Base-by-base conservation (phyloP, 2,888 invertebrate species). In the Digitonthophagus gazella region DNA sequence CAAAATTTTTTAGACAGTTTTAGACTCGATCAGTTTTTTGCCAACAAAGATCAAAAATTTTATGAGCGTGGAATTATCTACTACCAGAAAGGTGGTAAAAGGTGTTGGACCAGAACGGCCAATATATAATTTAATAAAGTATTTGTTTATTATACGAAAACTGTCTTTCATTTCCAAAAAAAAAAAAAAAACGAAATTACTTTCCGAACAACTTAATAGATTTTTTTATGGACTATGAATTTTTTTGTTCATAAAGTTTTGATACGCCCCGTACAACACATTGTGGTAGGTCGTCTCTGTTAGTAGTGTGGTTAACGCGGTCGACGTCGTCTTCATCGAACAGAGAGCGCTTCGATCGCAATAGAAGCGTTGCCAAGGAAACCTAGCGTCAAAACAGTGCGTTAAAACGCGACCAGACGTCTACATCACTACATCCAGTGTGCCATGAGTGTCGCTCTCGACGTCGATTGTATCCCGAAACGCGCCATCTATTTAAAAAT, bases 301-400 rank as follows among this genome's bases (percentile, higher is more conserved):
- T 44, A 44, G 8, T 44, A 8, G 28, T 44, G 28, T 44, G 28
- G 28, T 44, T 44, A 44, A 44, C 18, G 61, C n/a, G 16, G 16
- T 19, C 19, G 18, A 19, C 28, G 28, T 61, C 61, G 61, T 61
- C 61, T 15, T 14, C 6, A 11, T 57, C 57, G 18, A 18, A n/a
- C 18, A 18, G 61, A 16, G 20, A 4, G 61, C 61, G 61, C 61
- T 20, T 61, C 61, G 19, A 19, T 61, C 61, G 61, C 61, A 19
- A 19, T 61, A 61, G 19, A 18, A 19, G n/a, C 61, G 61, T 61
- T 61, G 20, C 61, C 61, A 61, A 61, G 61, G 61, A 61, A 20
- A 61, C 18, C 19, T n/a, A 61, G 20, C 61, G 20, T 61, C 61
- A 61, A 61, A 61, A 61, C 61, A 61, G 61, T 61, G 61, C 61